Evolutionary conservation across 2,888 invertebrate genomes (phyloP).

Genomic region (Pomacea canaliculata): DNA sequence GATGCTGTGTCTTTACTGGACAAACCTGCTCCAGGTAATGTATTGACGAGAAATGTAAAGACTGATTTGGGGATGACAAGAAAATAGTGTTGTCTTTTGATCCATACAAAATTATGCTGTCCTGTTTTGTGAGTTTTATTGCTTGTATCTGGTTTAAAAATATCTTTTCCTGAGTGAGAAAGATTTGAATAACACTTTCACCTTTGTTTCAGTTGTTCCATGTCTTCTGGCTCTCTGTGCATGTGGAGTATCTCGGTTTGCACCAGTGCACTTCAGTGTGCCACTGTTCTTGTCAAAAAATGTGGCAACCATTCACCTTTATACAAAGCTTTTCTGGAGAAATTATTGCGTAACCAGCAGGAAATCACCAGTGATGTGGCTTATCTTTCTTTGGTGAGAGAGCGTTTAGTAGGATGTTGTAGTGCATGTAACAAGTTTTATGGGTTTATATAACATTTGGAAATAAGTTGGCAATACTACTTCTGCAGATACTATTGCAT

Average conservation of each 20-base stretch:
- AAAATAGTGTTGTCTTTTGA: too few relatives aligned
- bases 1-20: constrained; percentile 19
- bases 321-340: constrained; percentile 41
- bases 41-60: not conserved
- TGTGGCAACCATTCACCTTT: constrained; percentile 1
- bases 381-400: constrained; percentile 17
- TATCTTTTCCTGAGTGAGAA: not conserved
- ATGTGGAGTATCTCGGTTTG: constrained; percentile 75
- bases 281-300: constrained; percentile 59
- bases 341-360: constrained; percentile 34
- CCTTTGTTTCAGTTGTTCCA: constrained; percentile 68
- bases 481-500: too few relatives aligned
- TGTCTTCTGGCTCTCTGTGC: constrained; percentile 75
- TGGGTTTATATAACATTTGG: too few relatives aligned
- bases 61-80: too few relatives aligned
- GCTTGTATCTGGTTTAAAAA: not conserved
- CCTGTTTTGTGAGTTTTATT: too few relatives aligned
- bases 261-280: constrained; percentile 73
- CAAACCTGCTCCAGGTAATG: constrained; percentile 36
- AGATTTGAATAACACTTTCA: not conserved
- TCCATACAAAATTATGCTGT: too few relatives aligned
- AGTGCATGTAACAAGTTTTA: not conserved
- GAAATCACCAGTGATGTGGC: constrained; percentile 18
- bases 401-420: not conserved
- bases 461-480: too few relatives aligned